phyloP scores from a whole-genome alignment of 2,888 invertebrate species.

The Apodemia hepburni region DNA sequence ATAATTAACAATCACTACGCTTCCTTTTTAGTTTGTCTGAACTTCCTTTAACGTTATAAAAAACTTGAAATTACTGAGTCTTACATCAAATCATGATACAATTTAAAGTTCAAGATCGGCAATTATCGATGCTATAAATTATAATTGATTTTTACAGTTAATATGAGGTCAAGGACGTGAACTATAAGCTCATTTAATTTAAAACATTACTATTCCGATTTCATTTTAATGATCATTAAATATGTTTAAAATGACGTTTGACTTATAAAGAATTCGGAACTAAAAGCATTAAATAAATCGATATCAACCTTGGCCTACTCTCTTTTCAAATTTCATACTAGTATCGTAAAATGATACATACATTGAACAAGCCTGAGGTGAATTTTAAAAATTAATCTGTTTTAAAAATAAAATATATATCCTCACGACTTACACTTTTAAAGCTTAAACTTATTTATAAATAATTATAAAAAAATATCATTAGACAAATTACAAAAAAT shows the following conservation, averaged over 20 bases:
- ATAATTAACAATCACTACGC: not conserved
- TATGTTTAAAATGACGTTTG: not conserved
- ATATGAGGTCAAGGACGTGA: not conserved
- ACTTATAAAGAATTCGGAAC: constrained; percentile 1
- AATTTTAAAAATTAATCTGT: too few relatives aligned
- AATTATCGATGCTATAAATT: constrained; percentile 1
- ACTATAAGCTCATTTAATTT: constrained; percentile 1
- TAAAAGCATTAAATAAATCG: not conserved
- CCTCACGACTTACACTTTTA: too few relatives aligned
- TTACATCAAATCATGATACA: not conserved
- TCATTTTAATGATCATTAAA: not conserved
- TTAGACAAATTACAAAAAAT: too few relatives aligned
- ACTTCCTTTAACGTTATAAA: not conserved
- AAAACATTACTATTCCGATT: not conserved
- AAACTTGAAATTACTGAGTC: not conserved
- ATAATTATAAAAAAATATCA: too few relatives aligned
- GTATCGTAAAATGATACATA: constrained; percentile 19
- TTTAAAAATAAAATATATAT: too few relatives aligned
- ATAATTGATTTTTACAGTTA: constrained; percentile 4
- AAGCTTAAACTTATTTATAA: too few relatives aligned
- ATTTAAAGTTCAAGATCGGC: not conserved
- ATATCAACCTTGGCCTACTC: not conserved
- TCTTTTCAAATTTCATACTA: constrained; percentile 24
- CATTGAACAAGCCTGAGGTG: too few relatives aligned
- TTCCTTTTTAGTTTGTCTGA: not conserved